Conservation (phyloP, 2,888 invertebrate species). For the Trichopria drosophilae region DNA sequence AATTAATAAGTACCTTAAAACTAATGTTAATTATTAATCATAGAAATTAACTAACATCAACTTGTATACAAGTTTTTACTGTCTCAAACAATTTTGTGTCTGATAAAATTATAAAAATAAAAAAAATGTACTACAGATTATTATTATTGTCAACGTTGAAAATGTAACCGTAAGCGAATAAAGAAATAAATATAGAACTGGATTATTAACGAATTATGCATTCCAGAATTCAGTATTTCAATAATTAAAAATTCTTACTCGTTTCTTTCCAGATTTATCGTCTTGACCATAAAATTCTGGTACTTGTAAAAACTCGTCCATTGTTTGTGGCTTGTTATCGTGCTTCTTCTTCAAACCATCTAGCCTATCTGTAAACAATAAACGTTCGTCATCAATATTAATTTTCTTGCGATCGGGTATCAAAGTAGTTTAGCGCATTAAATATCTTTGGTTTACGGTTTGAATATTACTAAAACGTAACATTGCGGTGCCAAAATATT, state of each 20-base stretch:
- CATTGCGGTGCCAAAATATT: no score
- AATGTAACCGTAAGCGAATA: no score
- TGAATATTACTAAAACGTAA: no score
- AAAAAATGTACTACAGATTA: no score
- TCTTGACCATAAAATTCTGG: constrained; percentile 70
- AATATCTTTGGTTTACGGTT: no score
- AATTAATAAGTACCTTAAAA: not conserved
- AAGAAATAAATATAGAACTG: no score
- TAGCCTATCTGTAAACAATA: constrained; percentile 73
- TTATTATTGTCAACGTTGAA: no score
- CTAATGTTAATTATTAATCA: constrained; percentile 45
- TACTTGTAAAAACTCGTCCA: constrained; percentile 91
- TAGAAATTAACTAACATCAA: constrained; percentile 47
- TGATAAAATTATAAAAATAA: not conserved
- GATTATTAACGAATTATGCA: no score
- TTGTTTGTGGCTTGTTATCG: constrained; percentile 66
- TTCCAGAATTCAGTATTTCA: no score
- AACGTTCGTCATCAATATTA: no score
- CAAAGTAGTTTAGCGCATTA: no score
- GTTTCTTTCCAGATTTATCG: constrained; percentile 78
- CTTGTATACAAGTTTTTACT: not conserved
- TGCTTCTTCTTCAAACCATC: constrained; percentile 83
- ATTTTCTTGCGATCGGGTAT: no score
- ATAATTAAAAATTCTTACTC: constrained; percentile 70
- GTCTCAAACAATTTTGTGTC: not conserved